Conservation (phyloP, 2,888 invertebrate genomes). For the Patella pellucida region DNA sequence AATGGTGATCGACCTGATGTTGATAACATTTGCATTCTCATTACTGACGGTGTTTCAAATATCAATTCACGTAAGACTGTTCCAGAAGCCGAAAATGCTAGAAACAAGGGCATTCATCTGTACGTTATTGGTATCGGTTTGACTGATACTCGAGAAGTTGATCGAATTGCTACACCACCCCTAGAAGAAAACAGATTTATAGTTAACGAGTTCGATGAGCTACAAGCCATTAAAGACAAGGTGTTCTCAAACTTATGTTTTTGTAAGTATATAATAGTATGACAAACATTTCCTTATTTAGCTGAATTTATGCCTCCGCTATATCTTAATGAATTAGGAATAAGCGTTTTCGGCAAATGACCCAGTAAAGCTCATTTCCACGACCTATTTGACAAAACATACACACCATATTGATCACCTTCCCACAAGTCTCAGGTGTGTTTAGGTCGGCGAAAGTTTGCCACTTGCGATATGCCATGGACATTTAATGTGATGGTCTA, state of each 20-base stretch:
- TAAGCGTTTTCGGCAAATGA: too few species aligned
- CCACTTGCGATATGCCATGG: too few species aligned
- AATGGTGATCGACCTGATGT: constrained; percentile 60
- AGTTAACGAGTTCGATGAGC: constrained; percentile 43
- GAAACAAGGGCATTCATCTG: constrained; percentile 42
- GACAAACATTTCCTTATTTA: too few species aligned
- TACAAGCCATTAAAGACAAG: constrained; percentile 44
- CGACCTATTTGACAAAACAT: too few species aligned
- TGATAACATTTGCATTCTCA: constrained; percentile 55
- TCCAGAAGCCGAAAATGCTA: constrained; percentile 53
- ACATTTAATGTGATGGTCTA: too few species aligned
- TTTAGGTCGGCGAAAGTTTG: too few species aligned
- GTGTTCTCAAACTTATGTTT: constrained; percentile 49
- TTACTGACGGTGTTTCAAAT: constrained; percentile 67
- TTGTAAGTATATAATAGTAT: neutral
- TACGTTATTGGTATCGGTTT: constrained; percentile 53
- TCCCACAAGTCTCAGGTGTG: too few species aligned
- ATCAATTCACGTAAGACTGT: constrained; percentile 57
- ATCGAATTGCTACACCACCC: constrained; percentile 45
- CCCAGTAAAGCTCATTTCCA: too few species aligned
- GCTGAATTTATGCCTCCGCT: too few species aligned
- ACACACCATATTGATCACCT: too few species aligned
- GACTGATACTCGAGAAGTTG: constrained; percentile 43
- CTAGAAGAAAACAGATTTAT: constrained; percentile 41
- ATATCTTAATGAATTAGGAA: too few species aligned